Percentiles rank a stretch among this genome's conserved stretches.
phyloP scores from a whole-genome alignment of 2,113 vertebrate species.

The Microtus richardsoni region DNA sequence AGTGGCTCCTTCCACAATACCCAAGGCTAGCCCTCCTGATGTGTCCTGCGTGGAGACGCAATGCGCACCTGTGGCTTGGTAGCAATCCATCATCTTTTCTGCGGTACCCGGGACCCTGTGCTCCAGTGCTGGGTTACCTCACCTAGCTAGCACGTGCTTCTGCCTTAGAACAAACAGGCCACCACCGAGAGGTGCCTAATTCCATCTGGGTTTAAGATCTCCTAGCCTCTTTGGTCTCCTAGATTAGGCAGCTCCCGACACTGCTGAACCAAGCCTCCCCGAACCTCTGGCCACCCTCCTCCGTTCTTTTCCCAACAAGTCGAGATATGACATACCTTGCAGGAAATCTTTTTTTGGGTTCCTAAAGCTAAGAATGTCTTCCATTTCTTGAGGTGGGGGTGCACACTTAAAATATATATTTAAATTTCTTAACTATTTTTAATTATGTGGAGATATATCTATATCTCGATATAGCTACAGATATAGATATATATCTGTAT shows the following conservation, averaged over 20 bases:
- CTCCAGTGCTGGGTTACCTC: background rate
- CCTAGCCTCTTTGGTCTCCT: background rate
- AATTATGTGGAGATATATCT: background rate
- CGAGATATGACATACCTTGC: constrained; percentile 82
- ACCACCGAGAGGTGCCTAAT: background rate
- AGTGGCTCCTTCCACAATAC: background rate
- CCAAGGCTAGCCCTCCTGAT: background rate
- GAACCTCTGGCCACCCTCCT: background rate
- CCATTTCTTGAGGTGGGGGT: constrained; percentile 65
- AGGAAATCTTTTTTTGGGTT: constrained; percentile 86
- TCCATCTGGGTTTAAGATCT: background rate
- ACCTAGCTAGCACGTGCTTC: background rate
- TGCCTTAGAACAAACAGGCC: background rate
- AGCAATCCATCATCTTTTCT: background rate
- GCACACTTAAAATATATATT: background rate
- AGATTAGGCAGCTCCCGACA: background rate
- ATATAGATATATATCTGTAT: too few relatives aligned
- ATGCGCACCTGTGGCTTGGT: background rate
- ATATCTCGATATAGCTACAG: too few relatives aligned
- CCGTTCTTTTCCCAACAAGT: constrained; percentile 79
- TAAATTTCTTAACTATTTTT: background rate
- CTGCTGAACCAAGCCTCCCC: background rate
- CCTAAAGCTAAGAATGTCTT: constrained; percentile 83
- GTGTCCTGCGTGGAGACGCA: background rate
- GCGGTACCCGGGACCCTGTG: background rate